phyloP scores from a whole-genome alignment of 1,140 invertebrate genomes.

The Elysia chlorotica region DNA sequence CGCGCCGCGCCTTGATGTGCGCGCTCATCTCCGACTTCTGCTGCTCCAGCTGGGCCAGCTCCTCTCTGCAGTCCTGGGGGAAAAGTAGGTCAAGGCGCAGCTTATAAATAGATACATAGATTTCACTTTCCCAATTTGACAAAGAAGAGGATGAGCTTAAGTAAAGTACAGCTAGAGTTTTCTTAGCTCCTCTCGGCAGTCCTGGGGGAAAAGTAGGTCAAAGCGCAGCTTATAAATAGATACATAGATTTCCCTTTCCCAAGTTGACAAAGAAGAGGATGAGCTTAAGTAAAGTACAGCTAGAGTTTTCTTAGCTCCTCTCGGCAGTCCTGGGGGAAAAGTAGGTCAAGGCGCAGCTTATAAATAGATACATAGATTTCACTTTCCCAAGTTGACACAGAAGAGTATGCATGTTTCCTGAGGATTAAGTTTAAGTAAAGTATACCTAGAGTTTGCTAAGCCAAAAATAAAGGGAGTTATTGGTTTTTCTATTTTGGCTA shows the following conservation, averaged over 20 bases:
- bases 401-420: too few species aligned
- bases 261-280: not conserved
- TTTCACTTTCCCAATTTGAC: not conserved
- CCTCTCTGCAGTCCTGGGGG: slow-evolving; percentile 43
- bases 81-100: too few species aligned
- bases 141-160: too few species aligned
- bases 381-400: not conserved
- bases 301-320: slow-evolving; percentile 42
- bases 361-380: not conserved
- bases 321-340: slow-evolving; percentile 44
- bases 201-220: too few species aligned
- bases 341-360: too few species aligned
- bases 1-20: slow-evolving; percentile 40
- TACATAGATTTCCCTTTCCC: not conserved
- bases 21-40: slow-evolving; percentile 42
- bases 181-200: slow-evolving; percentile 38
- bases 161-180: slow-evolving; percentile 46
- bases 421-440: too few species aligned
- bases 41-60: slow-evolving; percentile 40
- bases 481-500: too few species aligned
- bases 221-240: too few species aligned
- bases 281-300: too few species aligned
- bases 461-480: too few species aligned
- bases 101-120: not conserved
- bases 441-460: slow-evolving; percentile 42